These are phyloP conservation scores for Nibea coibor DNA, from an alignment of 2,113 vertebrate genomes.

Conservation along the genomic window DNA sequence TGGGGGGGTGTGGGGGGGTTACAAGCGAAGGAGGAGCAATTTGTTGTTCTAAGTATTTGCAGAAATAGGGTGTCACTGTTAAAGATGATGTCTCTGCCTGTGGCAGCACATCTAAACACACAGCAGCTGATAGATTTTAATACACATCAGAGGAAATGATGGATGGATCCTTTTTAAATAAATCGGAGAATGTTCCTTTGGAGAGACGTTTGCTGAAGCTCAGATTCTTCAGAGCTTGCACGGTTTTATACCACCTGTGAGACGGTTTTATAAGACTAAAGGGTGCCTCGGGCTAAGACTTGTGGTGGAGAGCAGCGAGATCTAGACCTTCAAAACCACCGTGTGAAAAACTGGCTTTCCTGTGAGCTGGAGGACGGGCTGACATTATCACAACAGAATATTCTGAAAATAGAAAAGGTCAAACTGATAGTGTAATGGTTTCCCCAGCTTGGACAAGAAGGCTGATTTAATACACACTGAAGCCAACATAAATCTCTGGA, in stretches of 20 bases:
- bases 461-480: neutral
- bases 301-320: neutral
- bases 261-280: conserved; percentile 3
- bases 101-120: neutral
- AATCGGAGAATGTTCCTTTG: no score
- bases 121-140: neutral
- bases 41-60: conserved; percentile 10
- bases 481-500: neutral
- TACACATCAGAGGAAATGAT: neutral
- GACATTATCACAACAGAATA: conserved; percentile 17
- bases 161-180: no score
- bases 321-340: conserved; percentile 10
- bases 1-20: neutral
- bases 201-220: no score
- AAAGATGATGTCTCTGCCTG: conserved; percentile 1
- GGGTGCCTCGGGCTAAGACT: neutral
- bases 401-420: conserved; percentile 24
- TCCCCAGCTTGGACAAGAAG: neutral
- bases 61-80: conserved; percentile 12
- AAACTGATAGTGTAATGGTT: neutral
- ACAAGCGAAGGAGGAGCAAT: neutral
- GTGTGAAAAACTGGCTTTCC: conserved; percentile 7
- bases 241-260: no score
- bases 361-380: conserved; percentile 1
- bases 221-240: neutral